Evolutionary conservation across 2,888 invertebrate genomes (phyloP).

Genomic region (Cyaniris semiargus): DNA sequence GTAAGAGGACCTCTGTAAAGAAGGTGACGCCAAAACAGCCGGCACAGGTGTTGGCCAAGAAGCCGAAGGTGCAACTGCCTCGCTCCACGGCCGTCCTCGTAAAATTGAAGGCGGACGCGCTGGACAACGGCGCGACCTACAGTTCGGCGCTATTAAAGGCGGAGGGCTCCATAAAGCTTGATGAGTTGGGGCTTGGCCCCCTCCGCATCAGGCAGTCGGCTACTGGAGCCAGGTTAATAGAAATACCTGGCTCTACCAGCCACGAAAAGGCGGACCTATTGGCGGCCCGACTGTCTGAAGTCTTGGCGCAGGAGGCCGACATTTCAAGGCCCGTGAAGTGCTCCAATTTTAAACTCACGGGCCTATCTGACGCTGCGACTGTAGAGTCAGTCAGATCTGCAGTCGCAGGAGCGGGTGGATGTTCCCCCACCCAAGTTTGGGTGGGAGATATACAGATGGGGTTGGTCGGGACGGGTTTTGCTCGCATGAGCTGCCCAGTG

Average conservation of each 20-base stretch:
- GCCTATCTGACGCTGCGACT: neutral
- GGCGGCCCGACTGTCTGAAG: neutral
- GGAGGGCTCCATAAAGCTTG: neutral
- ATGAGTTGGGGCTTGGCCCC: neutral
- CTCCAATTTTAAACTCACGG: neutral
- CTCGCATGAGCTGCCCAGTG: slow-evolving; percentile 2
- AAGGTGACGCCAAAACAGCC: neutral
- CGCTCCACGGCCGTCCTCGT: neutral
- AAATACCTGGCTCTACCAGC: neutral
- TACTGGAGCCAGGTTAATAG: neutral
- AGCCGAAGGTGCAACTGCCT: neutral
- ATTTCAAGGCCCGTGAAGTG: neutral
- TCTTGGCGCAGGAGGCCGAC: neutral
- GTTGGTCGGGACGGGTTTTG: no score
- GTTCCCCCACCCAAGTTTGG: neutral
- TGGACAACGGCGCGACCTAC: no score
- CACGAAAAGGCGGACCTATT: neutral
- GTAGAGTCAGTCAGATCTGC: neutral
- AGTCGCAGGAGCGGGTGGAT: neutral
- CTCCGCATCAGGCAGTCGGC: neutral
- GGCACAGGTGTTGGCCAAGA: neutral
- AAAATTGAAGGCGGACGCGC: neutral
- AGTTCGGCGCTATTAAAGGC: no score
- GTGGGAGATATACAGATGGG: no score
- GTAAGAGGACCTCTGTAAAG: no score